Conservation (phyloP, 2,113 vertebrate species). For the Onychostruthus taczanowskii region DNA sequence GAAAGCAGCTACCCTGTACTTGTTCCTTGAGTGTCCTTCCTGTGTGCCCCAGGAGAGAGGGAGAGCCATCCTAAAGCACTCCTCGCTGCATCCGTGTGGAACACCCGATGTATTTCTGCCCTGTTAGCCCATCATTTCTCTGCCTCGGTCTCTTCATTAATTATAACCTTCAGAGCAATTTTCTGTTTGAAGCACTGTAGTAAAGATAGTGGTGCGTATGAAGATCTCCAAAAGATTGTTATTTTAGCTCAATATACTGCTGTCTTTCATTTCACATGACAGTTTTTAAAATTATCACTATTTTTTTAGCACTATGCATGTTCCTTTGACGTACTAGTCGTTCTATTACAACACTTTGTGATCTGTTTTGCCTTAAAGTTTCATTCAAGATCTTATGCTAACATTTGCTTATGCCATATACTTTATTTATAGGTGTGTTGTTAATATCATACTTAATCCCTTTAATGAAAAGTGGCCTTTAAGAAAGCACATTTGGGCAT, state of each 20-base stretch:
- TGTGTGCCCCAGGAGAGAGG: neutral
- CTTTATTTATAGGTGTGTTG: neutral
- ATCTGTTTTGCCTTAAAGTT: conserved; percentile 9
- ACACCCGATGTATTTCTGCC: neutral
- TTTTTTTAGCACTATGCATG: neutral
- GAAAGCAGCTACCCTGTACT: rapidly evolving
- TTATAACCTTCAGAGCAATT: neutral
- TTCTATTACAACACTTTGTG: neutral
- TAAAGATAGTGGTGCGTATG: neutral
- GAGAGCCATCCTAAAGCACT: neutral
- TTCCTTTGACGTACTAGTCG: neutral
- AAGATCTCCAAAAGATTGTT: neutral
- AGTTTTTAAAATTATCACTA: neutral
- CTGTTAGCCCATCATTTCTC: neutral
- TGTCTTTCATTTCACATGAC: neutral
- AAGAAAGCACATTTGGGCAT: neutral
- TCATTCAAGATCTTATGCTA: neutral
- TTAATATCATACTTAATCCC: neutral
- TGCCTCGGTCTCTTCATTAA: neutral
- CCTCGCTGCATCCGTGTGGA: neutral
- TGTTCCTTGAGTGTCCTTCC: neutral
- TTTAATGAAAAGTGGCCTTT: neutral
- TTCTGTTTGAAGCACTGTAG: neutral
- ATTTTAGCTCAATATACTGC: neutral
- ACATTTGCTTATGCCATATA: neutral